These are phyloP conservation scores for Urosaurus nigricauda DNA, from an alignment of 2,797 vertebrate species.

Conservation along the genomic window DNA sequence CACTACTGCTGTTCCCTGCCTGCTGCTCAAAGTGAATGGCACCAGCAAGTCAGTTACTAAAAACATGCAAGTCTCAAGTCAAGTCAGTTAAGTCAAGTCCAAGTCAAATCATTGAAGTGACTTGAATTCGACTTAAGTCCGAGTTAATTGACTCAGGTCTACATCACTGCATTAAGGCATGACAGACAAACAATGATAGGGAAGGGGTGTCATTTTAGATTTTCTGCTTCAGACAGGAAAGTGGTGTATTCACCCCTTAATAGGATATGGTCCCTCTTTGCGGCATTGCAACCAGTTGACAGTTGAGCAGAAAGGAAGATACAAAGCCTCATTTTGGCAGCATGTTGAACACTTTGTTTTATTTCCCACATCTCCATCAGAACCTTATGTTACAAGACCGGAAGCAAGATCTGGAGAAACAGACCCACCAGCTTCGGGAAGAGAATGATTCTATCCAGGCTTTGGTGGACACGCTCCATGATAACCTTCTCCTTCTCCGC, in stretches of 20 bases:
- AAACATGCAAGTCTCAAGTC: no score
- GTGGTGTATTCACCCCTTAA: neutral
- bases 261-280: neutral
- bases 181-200: neutral
- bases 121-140: no score
- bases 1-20: no score
- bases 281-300: neutral
- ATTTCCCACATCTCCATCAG: slow-evolving; percentile 43
- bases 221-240: slow-evolving; percentile 4
- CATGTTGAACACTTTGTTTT: neutral
- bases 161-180: neutral
- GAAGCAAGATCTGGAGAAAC: slow-evolving; percentile 69
- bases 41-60: no score
- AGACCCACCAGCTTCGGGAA: slow-evolving; percentile 65
- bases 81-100: no score
- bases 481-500: slow-evolving; percentile 67
- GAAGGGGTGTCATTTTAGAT: neutral
- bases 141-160: no score
- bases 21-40: no score
- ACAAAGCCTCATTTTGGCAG: neutral
- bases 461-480: slow-evolving; percentile 56
- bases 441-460: slow-evolving; percentile 64
- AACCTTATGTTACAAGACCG: slow-evolving; percentile 73
- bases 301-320: neutral
- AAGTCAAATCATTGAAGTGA: no score